Percentiles rank a stretch among this genome's conserved stretches.
phyloP scores from a whole-genome alignment of 2,888 invertebrate species.

The Melanostoma scalare region DNA sequence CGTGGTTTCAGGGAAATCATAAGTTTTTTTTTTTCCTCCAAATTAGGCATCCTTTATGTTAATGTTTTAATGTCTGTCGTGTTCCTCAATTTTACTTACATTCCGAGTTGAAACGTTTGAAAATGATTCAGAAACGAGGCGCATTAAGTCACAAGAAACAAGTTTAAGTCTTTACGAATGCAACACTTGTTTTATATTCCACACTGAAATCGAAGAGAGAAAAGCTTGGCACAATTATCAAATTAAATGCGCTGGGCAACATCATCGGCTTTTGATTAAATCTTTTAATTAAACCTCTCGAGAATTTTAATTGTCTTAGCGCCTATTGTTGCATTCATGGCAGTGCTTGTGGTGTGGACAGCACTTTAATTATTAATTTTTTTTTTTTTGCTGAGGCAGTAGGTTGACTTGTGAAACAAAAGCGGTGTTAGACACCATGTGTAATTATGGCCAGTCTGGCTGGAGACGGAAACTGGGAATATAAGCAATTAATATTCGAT shows the following conservation, averaged over 20 bases:
- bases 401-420: background rate
- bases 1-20: background rate
- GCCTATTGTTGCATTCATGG: slow-evolving; percentile 60
- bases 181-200: background rate
- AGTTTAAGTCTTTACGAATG: background rate
- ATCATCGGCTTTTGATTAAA: slow-evolving; percentile 44
- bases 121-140: no score
- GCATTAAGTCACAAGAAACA: no score
- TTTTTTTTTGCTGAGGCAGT: background rate
- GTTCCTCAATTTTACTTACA: no score
- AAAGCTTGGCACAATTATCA: no score
- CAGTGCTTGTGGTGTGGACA: slow-evolving; percentile 29
- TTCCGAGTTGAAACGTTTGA: no score
- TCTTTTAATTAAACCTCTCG: slow-evolving; percentile 48
- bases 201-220: no score
- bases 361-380: slow-evolving; percentile 38
- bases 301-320: slow-evolving; percentile 63
- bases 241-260: background rate
- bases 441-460: slow-evolving; percentile 29
- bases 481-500: slow-evolving; percentile 24
- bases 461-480: slow-evolving; percentile 10
- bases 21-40: background rate
- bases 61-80: no score
- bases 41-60: no score
- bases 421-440: slow-evolving; percentile 16